Base-by-base conservation (phyloP, 2,888 invertebrate species). In the Nycteola revayana region DNA sequence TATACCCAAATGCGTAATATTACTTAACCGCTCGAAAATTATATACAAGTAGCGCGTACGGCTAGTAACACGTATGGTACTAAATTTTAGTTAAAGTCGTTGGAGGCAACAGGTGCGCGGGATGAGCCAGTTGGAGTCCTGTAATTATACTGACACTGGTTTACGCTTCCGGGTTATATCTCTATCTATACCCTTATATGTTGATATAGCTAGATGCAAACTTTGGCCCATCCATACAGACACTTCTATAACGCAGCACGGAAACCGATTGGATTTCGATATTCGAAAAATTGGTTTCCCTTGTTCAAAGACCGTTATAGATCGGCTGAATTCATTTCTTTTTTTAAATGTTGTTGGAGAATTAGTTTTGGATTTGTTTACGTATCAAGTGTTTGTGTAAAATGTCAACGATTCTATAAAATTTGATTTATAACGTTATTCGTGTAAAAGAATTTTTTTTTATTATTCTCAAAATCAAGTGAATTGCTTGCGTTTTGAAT, bases 21-120 rank as follows among this genome's bases (percentile, higher is more conserved):
- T 74, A 80, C 75, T 76, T 70, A 75, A 79, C 77, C 76, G 64
- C 72, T 68, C 51, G 66, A 75, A 77, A 83, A 82, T 83, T 81
- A 80, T 77, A 75, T 71, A 80, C 79, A 81, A 79, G 75, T 75
- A 72, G 70, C 70, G 74, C 72, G 60, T 67, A 66, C 66, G 70
- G 71, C 68, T 70, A 66, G 72, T 71, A 69, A 75, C 83, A 84
- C 78, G 81, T 85, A 77, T 77, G 72, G 61, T 63, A 79, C 79
- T 82, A 84, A 84, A 85, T 84, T 83, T 82, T 74, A 82, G 83
- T 83, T 82, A 75, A 77, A 80, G 77, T 81, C 75, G 75, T 74
- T 64, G 55, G 42, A 39, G 74, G 85, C 87, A 86, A 85, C 87
- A 86, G 84, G 87, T 87, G 86, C 64, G 62, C 57, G 54, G 66